Base-by-base conservation (phyloP, 64 coral and sea anemone species). In the Platygyra sinensis region DNA sequence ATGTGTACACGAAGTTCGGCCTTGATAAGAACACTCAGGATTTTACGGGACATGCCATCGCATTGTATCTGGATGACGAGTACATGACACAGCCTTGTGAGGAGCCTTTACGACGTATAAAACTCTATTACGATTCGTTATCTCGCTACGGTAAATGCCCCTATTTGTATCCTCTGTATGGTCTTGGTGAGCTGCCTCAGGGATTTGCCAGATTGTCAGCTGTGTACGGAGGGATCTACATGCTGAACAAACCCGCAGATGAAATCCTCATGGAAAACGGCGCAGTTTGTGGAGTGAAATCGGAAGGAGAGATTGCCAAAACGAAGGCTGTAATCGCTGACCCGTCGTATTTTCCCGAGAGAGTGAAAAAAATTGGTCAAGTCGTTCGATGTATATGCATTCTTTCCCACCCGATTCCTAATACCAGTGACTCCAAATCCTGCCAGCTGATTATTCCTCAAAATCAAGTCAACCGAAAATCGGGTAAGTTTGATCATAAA, bases 401-500 rank as follows among this genome's bases (percentile, higher is more conserved):
- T 24, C 74, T 95, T 60, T 92, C 90, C 60, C 94, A 95, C 61
- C 90, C 94, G 5, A 77, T 95, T 49, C 72, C 86, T 29, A 86
- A 72, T 46, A 91, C 94, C n/a, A 87, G 78, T 16, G 72, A 95
- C 36, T 67, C 17, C 22, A 72, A 72, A 6, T 95, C 90, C 16
- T 95, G 90, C 60, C 94, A 95, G 72, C 28, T 95, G 71, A 95
- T 95, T 78, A 95, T 92, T 78, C 90, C 96, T 62, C 96, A 98
- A 39, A 94, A 94, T 79, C 96, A 98, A 88, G 89, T 98, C 20
- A 88, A 89, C 54, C 84, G 92, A 77, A 98, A 98, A 72, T 98
- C 96, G 60, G 96, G 96, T 98, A 87, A 82, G 88, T 73, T 71
- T 27, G 78, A 69, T 77, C 12, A 46, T 46, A 46, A 46, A 5